These are phyloP conservation scores for Dryoscopus gambensis DNA, from an alignment of 2,113 vertebrate genomes.

Conservation along the genomic window DNA sequence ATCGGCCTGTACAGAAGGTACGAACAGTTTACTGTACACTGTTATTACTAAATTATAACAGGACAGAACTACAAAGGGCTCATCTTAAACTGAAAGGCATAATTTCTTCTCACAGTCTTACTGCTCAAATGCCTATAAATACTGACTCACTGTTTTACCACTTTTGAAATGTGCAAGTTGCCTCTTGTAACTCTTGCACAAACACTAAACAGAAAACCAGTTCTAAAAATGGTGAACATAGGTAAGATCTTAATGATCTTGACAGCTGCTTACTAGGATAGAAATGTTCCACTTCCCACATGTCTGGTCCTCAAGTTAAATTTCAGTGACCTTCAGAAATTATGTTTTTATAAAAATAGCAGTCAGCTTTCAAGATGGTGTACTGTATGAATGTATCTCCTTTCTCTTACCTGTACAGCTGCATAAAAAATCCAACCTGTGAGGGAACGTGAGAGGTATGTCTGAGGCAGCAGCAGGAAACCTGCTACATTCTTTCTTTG, in stretches of 20 bases:
- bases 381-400: neutral
- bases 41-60: conserved; percentile 10
- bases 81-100: conserved; percentile 18
- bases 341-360: neutral
- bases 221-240: conserved; percentile 40
- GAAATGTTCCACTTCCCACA: neutral
- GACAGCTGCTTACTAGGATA: conserved; percentile 1
- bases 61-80: conserved; percentile 39
- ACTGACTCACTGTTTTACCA: conserved; percentile 42
- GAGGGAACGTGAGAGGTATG: neutral
- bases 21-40: conserved; percentile 63
- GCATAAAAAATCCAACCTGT: neutral
- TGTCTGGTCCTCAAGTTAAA: neutral
- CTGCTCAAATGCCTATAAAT: conserved; percentile 34
- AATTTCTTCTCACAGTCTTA: neutral
- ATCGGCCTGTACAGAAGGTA: conserved; percentile 28
- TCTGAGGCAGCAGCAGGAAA: neutral
- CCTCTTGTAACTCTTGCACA: conserved; percentile 51
- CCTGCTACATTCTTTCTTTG: neutral
- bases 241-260: conserved; percentile 52
- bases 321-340: conserved; percentile 46
- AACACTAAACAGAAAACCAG: conserved; percentile 58
- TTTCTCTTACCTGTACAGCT: neutral
- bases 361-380: neutral
- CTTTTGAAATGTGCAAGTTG: conserved; percentile 45